phyloP scores from a whole-genome alignment of 2,797 vertebrate genomes.

The Eulemur mongoz region DNA sequence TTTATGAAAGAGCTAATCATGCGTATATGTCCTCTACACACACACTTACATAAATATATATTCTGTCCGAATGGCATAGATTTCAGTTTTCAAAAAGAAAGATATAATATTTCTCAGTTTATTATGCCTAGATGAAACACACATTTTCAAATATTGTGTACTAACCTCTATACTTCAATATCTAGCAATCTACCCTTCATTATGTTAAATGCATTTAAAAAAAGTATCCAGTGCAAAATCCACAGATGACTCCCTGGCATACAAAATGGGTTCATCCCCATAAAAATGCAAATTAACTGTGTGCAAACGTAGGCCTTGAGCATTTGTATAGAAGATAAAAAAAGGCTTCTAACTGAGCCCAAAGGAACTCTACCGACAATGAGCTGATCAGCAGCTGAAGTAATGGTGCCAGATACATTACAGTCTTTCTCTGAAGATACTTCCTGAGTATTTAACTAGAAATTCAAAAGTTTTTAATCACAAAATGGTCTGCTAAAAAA shows the following conservation, averaged over 20 bases:
- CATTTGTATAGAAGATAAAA: constrained; percentile 77
- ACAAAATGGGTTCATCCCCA: constrained; percentile 76
- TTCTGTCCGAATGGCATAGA: not conserved
- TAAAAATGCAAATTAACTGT: constrained; percentile 83
- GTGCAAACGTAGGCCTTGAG: constrained; percentile 70
- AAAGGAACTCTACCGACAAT: constrained; percentile 64
- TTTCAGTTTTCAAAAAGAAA: constrained; percentile 61
- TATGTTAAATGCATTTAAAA: constrained; percentile 77
- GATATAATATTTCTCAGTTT: constrained; percentile 53
- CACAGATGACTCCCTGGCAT: constrained; percentile 72
- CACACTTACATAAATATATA: constrained; percentile 17
- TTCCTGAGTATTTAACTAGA: constrained; percentile 58
- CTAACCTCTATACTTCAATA: constrained; percentile 74
- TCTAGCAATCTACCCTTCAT: constrained; percentile 78
- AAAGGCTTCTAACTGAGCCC: constrained; percentile 71
- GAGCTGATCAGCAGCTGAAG: constrained; percentile 39
- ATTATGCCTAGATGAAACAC: constrained; percentile 67
- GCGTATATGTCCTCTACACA: not conserved
- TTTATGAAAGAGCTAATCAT: constrained; percentile 62
- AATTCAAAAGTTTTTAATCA: constrained; percentile 70
- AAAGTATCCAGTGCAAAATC: constrained; percentile 72
- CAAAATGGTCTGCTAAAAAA: constrained; percentile 58
- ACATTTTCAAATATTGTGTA: constrained; percentile 72
- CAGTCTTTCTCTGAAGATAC: not conserved
- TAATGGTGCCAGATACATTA: not conserved